Evolutionary conservation across 2,797 vertebrate genomes (phyloP).

Genomic region (Sphaeramia orbicularis): DNA sequence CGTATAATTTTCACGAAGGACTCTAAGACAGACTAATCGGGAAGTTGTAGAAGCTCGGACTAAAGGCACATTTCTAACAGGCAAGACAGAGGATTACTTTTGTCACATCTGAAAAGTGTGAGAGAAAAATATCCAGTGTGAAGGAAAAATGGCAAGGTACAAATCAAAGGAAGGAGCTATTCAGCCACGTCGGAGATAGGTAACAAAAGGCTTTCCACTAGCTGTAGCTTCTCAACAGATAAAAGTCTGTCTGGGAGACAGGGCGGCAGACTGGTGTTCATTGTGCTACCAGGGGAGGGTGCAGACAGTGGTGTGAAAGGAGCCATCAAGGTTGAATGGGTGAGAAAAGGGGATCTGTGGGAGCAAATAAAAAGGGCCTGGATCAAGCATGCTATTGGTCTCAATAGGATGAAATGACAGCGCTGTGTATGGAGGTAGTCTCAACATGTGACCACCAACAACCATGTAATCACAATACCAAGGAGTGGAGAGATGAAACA

Average conservation of each 20-base stretch:
- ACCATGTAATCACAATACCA: constrained; percentile 71
- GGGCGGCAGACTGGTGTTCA: constrained; percentile 78
- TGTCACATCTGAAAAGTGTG: constrained; percentile 73
- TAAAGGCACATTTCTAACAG: constrained; percentile 42
- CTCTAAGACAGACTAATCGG: constrained; percentile 16
- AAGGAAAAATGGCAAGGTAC: constrained; percentile 77
- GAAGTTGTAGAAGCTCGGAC: constrained; percentile 21
- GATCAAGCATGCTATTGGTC: constrained; percentile 77
- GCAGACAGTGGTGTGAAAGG: constrained; percentile 84
- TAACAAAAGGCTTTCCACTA: constrained; percentile 84
- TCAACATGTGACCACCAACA: constrained; percentile 75
- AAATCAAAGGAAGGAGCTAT: constrained; percentile 82
- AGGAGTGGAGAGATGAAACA: constrained; percentile 40
- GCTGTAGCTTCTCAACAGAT: constrained; percentile 83
- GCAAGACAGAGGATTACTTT: constrained; percentile 65
- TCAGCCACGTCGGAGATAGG: constrained; percentile 78
- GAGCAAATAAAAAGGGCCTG: constrained; percentile 80
- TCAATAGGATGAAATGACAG: constrained; percentile 78
- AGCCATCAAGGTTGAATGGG: constrained; percentile 86
- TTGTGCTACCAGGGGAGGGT: constrained; percentile 77
- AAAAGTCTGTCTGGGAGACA: constrained; percentile 83
- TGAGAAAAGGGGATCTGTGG: constrained; percentile 80
- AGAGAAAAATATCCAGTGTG: constrained; percentile 74
- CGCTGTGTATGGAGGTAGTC: constrained; percentile 63
- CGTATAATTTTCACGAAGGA: constrained; percentile 8